A percentile compares a stretch with the other conserved stretches of the same genome.
Conservation (phyloP, 53 echinoderm and acorn worm genomes). For the Henricia sp. region DNA sequence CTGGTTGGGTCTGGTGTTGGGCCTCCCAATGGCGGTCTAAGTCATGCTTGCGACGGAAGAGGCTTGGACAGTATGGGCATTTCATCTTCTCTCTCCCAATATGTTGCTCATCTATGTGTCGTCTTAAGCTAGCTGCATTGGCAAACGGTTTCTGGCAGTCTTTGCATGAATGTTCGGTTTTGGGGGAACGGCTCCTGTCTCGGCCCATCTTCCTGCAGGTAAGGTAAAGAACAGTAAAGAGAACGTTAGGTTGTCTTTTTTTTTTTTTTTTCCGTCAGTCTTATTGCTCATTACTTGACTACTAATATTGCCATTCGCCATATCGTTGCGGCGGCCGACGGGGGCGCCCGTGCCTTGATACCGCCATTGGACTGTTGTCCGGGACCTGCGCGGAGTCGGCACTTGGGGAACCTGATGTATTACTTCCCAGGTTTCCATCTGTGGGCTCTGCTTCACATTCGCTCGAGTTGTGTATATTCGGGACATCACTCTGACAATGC, state of each 20-base stretch:
- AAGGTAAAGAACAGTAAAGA: not conserved
- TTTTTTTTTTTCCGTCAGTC: not conserved
- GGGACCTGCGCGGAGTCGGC: too few species aligned
- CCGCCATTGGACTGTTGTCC: too few species aligned
- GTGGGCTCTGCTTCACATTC: too few species aligned
- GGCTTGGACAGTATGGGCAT: constrained; percentile 12
- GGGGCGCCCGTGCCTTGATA: not conserved
- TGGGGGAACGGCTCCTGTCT: not conserved
- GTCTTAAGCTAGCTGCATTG: not conserved
- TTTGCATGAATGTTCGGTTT: not conserved
- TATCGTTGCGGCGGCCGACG: not conserved
- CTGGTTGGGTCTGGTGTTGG: not conserved
- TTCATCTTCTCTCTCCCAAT: not conserved
- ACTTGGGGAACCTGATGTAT: too few species aligned
- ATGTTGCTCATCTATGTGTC: constrained; percentile 29
- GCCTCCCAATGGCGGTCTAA: too few species aligned
- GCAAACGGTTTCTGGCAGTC: not conserved
- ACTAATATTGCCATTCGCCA: constrained; percentile 3
- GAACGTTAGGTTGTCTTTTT: not conserved
- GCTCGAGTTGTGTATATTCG: too few species aligned
- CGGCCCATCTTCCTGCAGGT: not conserved
- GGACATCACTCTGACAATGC: not conserved
- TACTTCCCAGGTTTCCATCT: too few species aligned
- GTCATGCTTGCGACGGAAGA: not conserved
- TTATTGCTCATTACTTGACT: not conserved